phyloP scores from a whole-genome alignment of 2,888 invertebrate genomes.

The Campopleginae sp. region DNA sequence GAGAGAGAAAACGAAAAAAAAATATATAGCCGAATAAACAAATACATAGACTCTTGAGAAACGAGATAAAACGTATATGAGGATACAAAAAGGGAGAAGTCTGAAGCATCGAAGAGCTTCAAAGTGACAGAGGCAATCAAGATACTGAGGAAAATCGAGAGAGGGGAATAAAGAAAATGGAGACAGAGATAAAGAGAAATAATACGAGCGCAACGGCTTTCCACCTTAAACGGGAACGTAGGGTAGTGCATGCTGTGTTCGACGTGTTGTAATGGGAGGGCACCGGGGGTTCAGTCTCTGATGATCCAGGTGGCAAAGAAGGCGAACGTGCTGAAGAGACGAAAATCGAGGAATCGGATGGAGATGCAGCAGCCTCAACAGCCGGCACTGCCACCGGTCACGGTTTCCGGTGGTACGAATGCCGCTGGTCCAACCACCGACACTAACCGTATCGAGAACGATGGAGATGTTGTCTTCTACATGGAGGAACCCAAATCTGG shows the following conservation, averaged over 20 bases:
- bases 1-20: slow-evolving; percentile 6
- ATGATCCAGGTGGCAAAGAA: slow-evolving; percentile 91
- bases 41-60: neutral
- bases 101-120: slow-evolving; percentile 12
- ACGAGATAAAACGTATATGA: neutral
- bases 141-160: slow-evolving; percentile 20
- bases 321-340: slow-evolving; percentile 89
- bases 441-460: slow-evolving; percentile 85
- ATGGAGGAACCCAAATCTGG: slow-evolving; percentile 88
- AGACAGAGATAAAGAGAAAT: slow-evolving; percentile 6
- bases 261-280: slow-evolving; percentile 82
- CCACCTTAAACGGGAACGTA: slow-evolving; percentile 64
- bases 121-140: neutral
- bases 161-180: slow-evolving; percentile 9
- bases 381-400: slow-evolving; percentile 74
- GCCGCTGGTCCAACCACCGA: slow-evolving; percentile 73
- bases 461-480: slow-evolving; percentile 88
- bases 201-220: slow-evolving; percentile 55
- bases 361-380: slow-evolving; percentile 83
- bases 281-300: slow-evolving; percentile 87
- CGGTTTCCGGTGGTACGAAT: slow-evolving; percentile 72
- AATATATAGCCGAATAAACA: neutral
- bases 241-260: slow-evolving; percentile 82
- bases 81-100: slow-evolving; percentile 5
- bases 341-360: slow-evolving; percentile 89